Percentiles rank a stretch among this genome's conserved stretches.
phyloP scores from a whole-genome alignment of 2,113 vertebrate species.

The Anseranas semipalmata region DNA sequence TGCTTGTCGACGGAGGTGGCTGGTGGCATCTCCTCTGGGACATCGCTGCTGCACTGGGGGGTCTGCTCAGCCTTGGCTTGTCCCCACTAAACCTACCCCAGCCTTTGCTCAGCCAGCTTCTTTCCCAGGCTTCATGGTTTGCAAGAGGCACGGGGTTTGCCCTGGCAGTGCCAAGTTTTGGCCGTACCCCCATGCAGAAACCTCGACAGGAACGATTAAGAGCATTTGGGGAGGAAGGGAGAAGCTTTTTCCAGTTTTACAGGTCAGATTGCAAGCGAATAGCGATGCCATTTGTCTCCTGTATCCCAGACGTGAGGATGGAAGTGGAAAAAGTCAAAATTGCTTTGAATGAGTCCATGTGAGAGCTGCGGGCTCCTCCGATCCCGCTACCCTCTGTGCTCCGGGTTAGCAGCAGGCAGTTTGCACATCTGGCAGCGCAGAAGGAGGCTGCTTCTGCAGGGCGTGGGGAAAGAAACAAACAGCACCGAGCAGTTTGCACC shows the following conservation, averaged over 20 bases:
- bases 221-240: not conserved
- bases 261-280: not conserved
- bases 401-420: not conserved
- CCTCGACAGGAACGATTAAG: not conserved
- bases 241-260: not conserved
- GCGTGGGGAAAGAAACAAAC: not conserved
- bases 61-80: not conserved
- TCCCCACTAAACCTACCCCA: not conserved
- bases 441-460: not conserved
- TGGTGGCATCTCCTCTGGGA: not conserved
- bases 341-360: not conserved
- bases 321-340: not conserved
- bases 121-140: not conserved
- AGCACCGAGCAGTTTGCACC: not conserved
- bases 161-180: not conserved
- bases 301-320: not conserved
- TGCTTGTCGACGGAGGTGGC: too few relatives aligned
- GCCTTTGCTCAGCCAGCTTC: not conserved
- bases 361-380: not conserved
- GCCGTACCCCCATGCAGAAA: not conserved
- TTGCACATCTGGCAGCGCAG: not conserved
- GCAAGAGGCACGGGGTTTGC: not conserved
- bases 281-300: not conserved
- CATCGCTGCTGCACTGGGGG: rapidly evolving
- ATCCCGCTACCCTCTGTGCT: not conserved